These are phyloP conservation scores for Meganola albula DNA, from an alignment of 2,888 invertebrate species.

Conservation along the genomic window DNA sequence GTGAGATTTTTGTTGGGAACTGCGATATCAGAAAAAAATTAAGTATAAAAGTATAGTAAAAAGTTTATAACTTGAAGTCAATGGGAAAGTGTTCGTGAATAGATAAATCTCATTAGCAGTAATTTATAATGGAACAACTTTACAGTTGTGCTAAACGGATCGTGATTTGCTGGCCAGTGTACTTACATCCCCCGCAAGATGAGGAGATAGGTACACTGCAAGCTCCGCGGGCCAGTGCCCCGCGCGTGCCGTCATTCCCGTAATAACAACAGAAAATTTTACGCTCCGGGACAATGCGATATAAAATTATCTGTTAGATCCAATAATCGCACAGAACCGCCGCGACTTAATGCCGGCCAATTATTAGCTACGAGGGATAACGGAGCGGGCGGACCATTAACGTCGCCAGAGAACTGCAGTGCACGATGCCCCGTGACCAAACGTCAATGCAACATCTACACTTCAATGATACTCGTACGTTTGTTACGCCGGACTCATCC, in stretches of 20 bases:
- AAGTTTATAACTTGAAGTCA: too few relatives aligned
- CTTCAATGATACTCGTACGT: conserved; percentile 39
- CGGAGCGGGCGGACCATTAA: conserved; percentile 64
- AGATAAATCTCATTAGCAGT: conserved; percentile 20
- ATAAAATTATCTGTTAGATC: conserved; percentile 78
- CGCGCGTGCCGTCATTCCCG: conserved; percentile 51
- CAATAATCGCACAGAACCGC: conserved; percentile 76
- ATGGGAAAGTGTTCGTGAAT: neutral
- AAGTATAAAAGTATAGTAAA: too few relatives aligned
- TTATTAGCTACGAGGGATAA: conserved; percentile 78
- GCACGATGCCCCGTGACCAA: conserved; percentile 70
- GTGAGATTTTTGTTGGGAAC: too few relatives aligned
- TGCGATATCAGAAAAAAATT: too few relatives aligned
- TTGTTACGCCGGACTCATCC: conserved; percentile 50
- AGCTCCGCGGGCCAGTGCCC: conserved; percentile 31
- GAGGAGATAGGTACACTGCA: conserved; percentile 45
- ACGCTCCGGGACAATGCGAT: conserved; percentile 77
- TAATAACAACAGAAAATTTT: conserved; percentile 76
- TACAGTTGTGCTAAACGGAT: conserved; percentile 40
- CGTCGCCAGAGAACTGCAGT: conserved; percentile 45
- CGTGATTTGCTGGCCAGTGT: conserved; percentile 45
- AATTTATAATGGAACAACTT: conserved; percentile 21
- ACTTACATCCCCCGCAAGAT: conserved; percentile 44
- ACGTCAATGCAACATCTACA: conserved; percentile 68
- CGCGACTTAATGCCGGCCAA: conserved; percentile 76